Conservation (phyloP, 2,113 vertebrate genomes). For the Addax nasomaculatus region DNA sequence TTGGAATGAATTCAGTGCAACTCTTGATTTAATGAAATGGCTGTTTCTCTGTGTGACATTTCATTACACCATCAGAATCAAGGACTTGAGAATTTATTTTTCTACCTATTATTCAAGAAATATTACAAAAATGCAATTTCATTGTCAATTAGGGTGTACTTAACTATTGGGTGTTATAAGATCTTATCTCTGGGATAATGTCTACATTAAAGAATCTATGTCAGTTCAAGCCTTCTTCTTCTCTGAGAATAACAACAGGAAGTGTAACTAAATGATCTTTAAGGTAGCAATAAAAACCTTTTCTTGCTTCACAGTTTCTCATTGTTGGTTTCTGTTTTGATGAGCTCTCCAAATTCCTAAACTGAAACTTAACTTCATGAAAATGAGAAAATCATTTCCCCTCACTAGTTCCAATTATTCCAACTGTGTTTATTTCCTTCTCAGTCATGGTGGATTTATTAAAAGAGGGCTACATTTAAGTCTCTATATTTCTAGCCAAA, state of each 20-base stretch:
- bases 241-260: conserved; percentile 44
- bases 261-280: conserved; percentile 43
- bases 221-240: conserved; percentile 47
- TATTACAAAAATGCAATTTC: conserved; percentile 58
- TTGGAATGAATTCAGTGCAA: conserved; percentile 32
- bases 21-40: conserved; percentile 57
- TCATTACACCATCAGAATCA: conserved; percentile 61
- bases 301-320: conserved; percentile 21
- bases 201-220: conserved; percentile 56
- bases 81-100: conserved; percentile 64
- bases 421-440: neutral
- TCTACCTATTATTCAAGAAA: conserved; percentile 63
- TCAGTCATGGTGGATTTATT: neutral
- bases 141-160: conserved; percentile 67
- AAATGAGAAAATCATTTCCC: neutral
- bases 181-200: conserved; percentile 64
- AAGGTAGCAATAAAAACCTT: conserved; percentile 53
- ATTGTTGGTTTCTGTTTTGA: conserved; percentile 27
- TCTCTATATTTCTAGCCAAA: neutral
- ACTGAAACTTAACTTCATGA: conserved; percentile 18
- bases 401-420: neutral
- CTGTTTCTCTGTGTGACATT: conserved; percentile 67
- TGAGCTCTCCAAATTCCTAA: conserved; percentile 29
- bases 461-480: neutral
- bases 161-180: conserved; percentile 51